A percentile compares a stretch with the other conserved stretches of the same genome.
These are phyloP conservation scores for Xestobium rufovillosum DNA, from an alignment of 2,888 invertebrate species.

Conservation along the genomic window DNA sequence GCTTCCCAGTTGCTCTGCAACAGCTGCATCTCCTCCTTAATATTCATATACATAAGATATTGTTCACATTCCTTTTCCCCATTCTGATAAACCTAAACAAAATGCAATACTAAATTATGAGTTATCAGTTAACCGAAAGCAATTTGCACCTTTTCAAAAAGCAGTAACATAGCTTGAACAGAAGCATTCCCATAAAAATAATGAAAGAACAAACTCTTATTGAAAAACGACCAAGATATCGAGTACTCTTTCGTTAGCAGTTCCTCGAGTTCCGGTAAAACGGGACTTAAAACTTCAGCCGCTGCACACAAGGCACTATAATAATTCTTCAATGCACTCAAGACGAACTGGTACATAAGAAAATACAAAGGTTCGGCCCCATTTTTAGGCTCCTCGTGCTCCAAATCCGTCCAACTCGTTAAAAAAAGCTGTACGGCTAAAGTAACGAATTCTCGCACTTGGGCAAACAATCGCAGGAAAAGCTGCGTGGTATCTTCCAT, in stretches of 20 bases:
- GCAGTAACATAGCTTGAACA: constrained; percentile 31
- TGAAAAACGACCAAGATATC: constrained; percentile 59
- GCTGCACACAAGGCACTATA: constrained; percentile 56
- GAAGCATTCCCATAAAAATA: constrained; percentile 35
- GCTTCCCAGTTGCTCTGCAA: too few species aligned
- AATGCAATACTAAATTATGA: too few species aligned
- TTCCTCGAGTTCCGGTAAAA: constrained; percentile 53
- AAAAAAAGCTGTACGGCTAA: constrained; percentile 50
- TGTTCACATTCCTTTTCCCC: too few species aligned
- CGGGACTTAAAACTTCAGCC: constrained; percentile 50
- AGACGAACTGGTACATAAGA: too few species aligned
- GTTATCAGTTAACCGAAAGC: too few species aligned
- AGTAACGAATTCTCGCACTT: constrained; percentile 56
- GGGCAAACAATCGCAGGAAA: constrained; percentile 54
- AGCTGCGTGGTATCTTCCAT: constrained; percentile 45
- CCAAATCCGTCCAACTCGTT: too few species aligned
- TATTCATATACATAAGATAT: too few species aligned
- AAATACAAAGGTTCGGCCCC: constrained; percentile 7
- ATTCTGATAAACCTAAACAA: too few species aligned
- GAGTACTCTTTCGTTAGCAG: constrained; percentile 55
- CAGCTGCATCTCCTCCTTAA: too few species aligned
- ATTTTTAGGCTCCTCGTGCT: too few species aligned
- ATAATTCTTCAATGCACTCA: too few species aligned
- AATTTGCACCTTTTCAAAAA: constrained; percentile 31
- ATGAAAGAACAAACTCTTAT: constrained; percentile 55